Conservation (phyloP, 2,797 vertebrate species). For the Chaetodon trifasciatus region DNA sequence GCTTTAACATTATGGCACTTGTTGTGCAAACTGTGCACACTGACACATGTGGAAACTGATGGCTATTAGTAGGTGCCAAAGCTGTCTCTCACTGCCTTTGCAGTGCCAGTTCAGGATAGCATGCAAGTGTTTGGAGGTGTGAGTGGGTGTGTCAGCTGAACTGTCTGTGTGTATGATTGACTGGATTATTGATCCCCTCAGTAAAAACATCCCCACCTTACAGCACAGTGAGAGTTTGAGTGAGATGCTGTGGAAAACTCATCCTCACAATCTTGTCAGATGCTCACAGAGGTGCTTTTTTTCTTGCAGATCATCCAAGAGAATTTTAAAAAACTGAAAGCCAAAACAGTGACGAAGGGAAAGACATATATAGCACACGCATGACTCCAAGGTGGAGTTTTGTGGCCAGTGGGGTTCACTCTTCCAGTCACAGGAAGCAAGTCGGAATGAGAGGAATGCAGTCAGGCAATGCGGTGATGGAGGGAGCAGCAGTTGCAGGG, state of each 20-base stretch:
- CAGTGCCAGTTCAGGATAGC: neutral
- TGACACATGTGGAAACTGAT: neutral
- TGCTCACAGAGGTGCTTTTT: conserved; percentile 2
- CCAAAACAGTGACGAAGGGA: conserved; percentile 25
- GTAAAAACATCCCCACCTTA: conserved; percentile 18
- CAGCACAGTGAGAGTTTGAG: conserved; percentile 10
- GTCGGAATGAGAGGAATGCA: conserved; percentile 85
- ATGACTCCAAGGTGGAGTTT: conserved; percentile 71
- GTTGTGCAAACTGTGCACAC: neutral
- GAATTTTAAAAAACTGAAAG: conserved; percentile 23
- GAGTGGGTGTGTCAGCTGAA: neutral
- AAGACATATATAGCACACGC: conserved; percentile 50
- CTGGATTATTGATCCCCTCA: conserved; percentile 4
- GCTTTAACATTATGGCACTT: neutral
- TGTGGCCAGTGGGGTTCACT: conserved; percentile 74
- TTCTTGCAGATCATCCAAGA: neutral
- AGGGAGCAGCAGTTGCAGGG: conserved; percentile 78
- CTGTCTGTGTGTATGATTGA: neutral
- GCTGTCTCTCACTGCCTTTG: too few relatives aligned
- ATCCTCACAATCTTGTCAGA: neutral
- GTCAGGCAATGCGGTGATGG: conserved; percentile 78
- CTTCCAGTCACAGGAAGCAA: conserved; percentile 83
- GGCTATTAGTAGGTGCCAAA: too few relatives aligned
- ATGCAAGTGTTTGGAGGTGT: neutral
- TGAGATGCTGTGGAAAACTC: conserved; percentile 7